These are phyloP conservation scores for Cavia porcellus DNA, from an alignment of 2,113 vertebrate genomes.

Conservation along the genomic window DNA sequence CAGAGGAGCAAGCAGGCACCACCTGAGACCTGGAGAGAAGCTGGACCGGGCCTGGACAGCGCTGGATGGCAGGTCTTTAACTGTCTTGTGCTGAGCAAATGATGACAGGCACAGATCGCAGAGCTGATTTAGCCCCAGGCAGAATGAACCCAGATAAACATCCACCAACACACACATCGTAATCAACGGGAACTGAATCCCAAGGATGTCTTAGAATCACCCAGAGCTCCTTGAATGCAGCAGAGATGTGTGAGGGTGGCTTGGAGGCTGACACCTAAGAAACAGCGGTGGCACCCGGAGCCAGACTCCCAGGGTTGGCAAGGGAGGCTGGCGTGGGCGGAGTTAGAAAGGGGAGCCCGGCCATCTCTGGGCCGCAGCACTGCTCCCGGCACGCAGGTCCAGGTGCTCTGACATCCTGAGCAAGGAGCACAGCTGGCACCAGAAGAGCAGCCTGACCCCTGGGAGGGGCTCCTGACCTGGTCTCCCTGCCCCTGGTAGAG, in stretches of 20 bases:
- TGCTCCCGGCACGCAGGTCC: neutral
- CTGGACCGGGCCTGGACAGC: neutral
- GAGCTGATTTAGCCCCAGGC: neutral
- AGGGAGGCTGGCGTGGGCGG: neutral
- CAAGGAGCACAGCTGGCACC: neutral
- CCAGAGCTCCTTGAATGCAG: neutral
- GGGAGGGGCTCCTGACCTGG: too few relatives aligned
- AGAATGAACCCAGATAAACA: neutral
- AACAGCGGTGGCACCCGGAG: neutral
- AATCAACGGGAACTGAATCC: neutral
- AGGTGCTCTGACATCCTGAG: neutral
- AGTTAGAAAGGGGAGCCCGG: neutral
- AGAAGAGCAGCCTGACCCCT: neutral
- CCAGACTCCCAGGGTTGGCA: neutral
- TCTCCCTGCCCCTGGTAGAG: neutral
- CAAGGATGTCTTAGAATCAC: neutral
- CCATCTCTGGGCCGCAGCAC: neutral
- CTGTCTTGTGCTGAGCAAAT: neutral
- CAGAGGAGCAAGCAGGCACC: neutral
- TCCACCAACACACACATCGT: neutral
- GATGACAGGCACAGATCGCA: neutral
- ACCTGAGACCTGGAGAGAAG: neutral
- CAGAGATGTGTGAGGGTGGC: neutral
- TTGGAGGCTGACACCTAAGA: neutral
- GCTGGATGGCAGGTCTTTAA: neutral